Evolutionary conservation across 2,797 vertebrate species (phyloP), one percentile per base, ranked within the genome.

Genomic region (Salarias fasciatus): DNA sequence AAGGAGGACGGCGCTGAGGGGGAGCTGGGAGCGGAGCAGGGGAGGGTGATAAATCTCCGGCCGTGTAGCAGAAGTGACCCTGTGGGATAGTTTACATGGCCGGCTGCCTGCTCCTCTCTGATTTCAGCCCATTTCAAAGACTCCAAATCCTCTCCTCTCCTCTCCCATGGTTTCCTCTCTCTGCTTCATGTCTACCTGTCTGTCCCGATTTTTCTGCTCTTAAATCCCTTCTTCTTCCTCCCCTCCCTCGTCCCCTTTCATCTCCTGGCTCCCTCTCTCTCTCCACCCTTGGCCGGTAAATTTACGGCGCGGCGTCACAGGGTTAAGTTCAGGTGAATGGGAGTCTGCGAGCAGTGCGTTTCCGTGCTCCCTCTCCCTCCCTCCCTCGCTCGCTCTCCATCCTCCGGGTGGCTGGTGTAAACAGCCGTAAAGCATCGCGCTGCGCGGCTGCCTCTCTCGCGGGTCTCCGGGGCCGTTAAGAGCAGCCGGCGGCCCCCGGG

Each of bases 351-450:
- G 45, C 70, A 29, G 61, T 67, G 69, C 38, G 70, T 76, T 72
- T 78, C 78, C 68, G 51, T 47, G 38, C 58, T 15, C 54, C 40
- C 55, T 15, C 6, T 8, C 30, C n/a, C 44, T 54, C 18, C 48
- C 38, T 49, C 59, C 53, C 66, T 68, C 58, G 58, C 69, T 47
- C 29, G 14, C 66, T 12, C 66, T 69, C 69, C 63, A 24, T 78
- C 72, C 80, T 69, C 67, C 40, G 74, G 74, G 77, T 71, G 81
- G 75, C 77, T 81, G 83, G 79, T 79, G 85, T 92, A 92, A 92
- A 93, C 89, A 93, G 87, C 82, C 72, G 69, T 93, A 92, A 93
- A 92, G 78, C 82, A 89, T 47, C 53, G 67, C 35, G 57, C 30
- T 79, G 63, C 66, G 72, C 42, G 51, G 69, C 71, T 72, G 80